A percentile compares a stretch with the other conserved stretches of the same genome.
phyloP scores from a whole-genome alignment of 1,140 invertebrate species.

The Penaeus indicus region DNA sequence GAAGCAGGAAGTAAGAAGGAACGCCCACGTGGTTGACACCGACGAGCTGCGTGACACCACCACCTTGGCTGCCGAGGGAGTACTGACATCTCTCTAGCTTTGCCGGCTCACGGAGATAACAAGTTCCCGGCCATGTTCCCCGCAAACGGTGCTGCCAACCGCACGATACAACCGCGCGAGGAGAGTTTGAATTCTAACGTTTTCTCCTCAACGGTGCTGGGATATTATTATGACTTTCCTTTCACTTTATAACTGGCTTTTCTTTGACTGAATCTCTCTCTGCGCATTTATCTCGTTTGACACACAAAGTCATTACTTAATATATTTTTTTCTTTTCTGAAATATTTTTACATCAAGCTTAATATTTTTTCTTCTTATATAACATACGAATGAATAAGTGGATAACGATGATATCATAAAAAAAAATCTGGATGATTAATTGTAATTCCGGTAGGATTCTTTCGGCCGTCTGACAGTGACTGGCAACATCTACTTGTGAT shows the following conservation, averaged over 20 bases:
- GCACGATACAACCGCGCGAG: conserved; percentile 9
- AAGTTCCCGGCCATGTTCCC: conserved; percentile 52
- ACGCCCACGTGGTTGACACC: conserved; percentile 42
- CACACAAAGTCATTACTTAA: too few relatives aligned
- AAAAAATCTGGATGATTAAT: background rate
- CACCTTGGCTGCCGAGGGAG: conserved; percentile 10
- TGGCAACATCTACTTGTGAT: conserved; percentile 37
- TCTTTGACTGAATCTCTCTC: too few relatives aligned
- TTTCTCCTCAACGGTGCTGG: too few relatives aligned
- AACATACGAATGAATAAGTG: too few relatives aligned
- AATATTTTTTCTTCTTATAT: background rate
- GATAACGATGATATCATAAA: too few relatives aligned
- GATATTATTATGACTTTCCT: too few relatives aligned
- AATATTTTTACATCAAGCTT: too few relatives aligned
- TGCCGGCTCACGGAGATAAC: conserved; percentile 44
- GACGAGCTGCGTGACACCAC: conserved; percentile 24
- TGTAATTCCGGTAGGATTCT: background rate
- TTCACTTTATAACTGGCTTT: too few relatives aligned
- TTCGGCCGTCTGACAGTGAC: background rate
- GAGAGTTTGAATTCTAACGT: background rate
- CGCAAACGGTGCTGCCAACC: conserved; percentile 28
- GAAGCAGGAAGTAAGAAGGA: background rate
- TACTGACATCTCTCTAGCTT: conserved; percentile 42
- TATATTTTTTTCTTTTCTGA: too few relatives aligned
- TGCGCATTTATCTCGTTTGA: too few relatives aligned